A percentile compares a stretch with the other conserved stretches of the same genome.
Evolutionary conservation across 2,113 vertebrate species (phyloP).

Genomic region (Pyxicephalus adspersus): DNA sequence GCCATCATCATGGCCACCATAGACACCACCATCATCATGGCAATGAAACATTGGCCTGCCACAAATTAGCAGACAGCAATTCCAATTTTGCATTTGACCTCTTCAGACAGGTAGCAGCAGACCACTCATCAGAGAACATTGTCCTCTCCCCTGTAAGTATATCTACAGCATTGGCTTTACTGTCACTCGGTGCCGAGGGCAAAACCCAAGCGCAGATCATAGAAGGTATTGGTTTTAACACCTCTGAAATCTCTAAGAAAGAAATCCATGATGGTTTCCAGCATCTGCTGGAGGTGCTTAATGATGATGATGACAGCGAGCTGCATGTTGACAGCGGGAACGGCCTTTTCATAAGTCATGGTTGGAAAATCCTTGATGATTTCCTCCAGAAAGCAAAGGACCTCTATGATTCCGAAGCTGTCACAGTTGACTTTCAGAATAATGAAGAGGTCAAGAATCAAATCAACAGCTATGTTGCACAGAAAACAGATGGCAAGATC

Average conservation of each 20-base stretch:
- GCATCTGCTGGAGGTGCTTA: constrained; percentile 74
- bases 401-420: constrained; percentile 70
- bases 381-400: constrained; percentile 72
- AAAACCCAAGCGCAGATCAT: constrained; percentile 36
- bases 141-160: neutral
- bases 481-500: constrained; percentile 75
- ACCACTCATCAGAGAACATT: constrained; percentile 69
- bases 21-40: neutral
- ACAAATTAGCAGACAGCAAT: constrained; percentile 58
- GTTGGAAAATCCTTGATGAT: constrained; percentile 63
- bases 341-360: constrained; percentile 72
- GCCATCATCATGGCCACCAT: neutral
- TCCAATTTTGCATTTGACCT: constrained; percentile 72
- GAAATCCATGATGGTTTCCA: constrained; percentile 70
- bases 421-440: constrained; percentile 71
- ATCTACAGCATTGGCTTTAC: neutral
- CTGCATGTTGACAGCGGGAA: constrained; percentile 74
- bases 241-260: constrained; percentile 55
- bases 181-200: neutral
- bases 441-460: constrained; percentile 63
- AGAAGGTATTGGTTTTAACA: constrained; percentile 72
- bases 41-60: neutral
- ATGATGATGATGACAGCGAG: constrained; percentile 59
- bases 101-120: constrained; percentile 68
- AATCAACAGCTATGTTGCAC: constrained; percentile 74